Percentiles rank a stretch among this genome's conserved stretches.
These are phyloP conservation scores for Myoxocephalus aenaeus DNA, from an alignment of 2,797 vertebrate genomes.

Conservation along the genomic window DNA sequence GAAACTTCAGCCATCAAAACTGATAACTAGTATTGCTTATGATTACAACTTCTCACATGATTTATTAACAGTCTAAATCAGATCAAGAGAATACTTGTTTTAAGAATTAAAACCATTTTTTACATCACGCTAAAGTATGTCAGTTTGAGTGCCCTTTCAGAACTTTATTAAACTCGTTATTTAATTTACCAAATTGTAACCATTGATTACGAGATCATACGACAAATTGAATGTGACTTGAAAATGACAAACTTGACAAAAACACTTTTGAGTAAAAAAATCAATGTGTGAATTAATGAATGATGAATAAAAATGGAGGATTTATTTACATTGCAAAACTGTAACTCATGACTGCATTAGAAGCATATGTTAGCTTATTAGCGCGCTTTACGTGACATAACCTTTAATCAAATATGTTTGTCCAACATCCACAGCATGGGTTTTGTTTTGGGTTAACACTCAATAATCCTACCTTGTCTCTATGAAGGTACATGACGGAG, in stretches of 20 bases:
- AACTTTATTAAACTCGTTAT: neutral
- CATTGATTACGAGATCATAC: neutral
- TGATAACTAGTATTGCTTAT: neutral
- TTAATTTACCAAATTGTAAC: neutral
- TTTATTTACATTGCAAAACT: neutral
- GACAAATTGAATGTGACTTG: neutral
- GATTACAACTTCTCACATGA: neutral
- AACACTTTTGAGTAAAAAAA: too few relatives aligned
- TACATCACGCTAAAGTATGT: neutral
- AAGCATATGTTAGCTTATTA: neutral
- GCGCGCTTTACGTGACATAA: neutral
- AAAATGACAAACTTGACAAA: neutral
- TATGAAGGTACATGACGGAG: neutral
- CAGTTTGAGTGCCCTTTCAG: neutral
- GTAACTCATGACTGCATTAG: neutral
- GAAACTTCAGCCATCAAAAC: slow-evolving; percentile 1
- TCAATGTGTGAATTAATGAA: neutral
- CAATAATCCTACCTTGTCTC: neutral
- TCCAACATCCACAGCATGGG: neutral
- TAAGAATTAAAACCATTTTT: neutral
- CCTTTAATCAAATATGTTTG: neutral
- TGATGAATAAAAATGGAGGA: neutral
- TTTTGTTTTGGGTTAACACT: neutral
- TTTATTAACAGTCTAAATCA: slow-evolving; percentile 1
- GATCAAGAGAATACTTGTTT: neutral